phyloP scores from a whole-genome alignment of 2,888 invertebrate species.

The Acheta domesticus region DNA sequence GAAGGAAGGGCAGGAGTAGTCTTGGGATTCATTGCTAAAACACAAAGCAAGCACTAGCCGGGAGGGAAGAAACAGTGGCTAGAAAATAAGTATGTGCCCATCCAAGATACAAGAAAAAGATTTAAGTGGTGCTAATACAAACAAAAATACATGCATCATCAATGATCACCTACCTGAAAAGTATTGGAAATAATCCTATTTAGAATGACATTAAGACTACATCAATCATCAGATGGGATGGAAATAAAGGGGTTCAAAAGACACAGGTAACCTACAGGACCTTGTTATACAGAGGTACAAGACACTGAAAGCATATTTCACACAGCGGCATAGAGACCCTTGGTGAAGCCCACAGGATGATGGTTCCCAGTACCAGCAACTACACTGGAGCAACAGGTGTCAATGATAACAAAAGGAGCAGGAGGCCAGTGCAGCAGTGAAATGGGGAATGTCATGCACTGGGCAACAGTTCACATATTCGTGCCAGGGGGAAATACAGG shows the following conservation, averaged over 20 bases:
- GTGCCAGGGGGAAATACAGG: not conserved
- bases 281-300: slow-evolving; percentile 30
- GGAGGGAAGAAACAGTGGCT: slow-evolving; percentile 25
- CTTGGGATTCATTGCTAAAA: slow-evolving; percentile 23
- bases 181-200: slow-evolving; percentile 31
- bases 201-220: slow-evolving; percentile 32
- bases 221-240: slow-evolving; percentile 29
- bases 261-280: slow-evolving; percentile 28
- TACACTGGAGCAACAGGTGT: not conserved
- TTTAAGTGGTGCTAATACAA: slow-evolving; percentile 26
- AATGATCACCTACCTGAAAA: slow-evolving; percentile 38
- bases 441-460: not conserved
- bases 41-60: slow-evolving; percentile 29
- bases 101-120: slow-evolving; percentile 25
- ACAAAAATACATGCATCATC: slow-evolving; percentile 35
- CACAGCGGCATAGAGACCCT: slow-evolving; percentile 33
- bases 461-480: not conserved
- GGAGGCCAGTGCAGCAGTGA: not conserved
- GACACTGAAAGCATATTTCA: slow-evolving; percentile 37
- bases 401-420: not conserved
- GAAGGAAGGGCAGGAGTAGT: slow-evolving; percentile 19
- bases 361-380: slow-evolving; percentile 18
- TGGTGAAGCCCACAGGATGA: slow-evolving; percentile 39
- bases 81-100: slow-evolving; percentile 25
- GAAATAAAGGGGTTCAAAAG: slow-evolving; percentile 29